These are phyloP conservation scores for Metridium senile DNA, from an alignment of 92 coral and sea anemone genomes.

Conservation along the genomic window DNA sequence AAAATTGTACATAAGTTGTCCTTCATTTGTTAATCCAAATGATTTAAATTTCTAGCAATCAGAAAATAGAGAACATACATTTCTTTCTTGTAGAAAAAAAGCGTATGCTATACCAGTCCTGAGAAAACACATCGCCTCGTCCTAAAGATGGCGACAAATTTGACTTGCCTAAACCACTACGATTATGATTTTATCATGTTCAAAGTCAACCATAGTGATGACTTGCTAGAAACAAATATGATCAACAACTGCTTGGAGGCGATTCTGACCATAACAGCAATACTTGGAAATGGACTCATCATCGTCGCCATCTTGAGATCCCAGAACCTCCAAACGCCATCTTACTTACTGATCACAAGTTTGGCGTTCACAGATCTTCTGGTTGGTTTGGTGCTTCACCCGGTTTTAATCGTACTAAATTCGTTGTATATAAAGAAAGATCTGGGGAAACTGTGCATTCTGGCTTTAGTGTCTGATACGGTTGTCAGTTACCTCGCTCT, in stretches of 20 bases:
- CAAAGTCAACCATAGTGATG: too few relatives aligned
- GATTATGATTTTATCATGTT: too few relatives aligned
- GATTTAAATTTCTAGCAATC: too few relatives aligned
- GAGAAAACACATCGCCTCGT: too few relatives aligned
- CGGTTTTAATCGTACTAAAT: background rate
- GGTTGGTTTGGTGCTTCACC: slow-evolving; percentile 41
- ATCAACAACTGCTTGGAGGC: background rate
- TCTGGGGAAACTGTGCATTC: slow-evolving; percentile 7
- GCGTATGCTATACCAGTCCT: too few relatives aligned
- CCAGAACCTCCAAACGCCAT: slow-evolving; percentile 43
- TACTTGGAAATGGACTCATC: slow-evolving; percentile 27
- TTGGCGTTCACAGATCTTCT: slow-evolving; percentile 41
- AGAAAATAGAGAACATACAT: too few relatives aligned
- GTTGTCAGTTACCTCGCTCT: slow-evolving; percentile 13
- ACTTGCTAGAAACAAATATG: too few relatives aligned
- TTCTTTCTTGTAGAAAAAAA: too few relatives aligned
- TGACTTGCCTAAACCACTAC: too few relatives aligned
- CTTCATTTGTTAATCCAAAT: too few relatives aligned
- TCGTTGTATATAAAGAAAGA: background rate
- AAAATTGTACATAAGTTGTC: too few relatives aligned
- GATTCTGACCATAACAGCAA: slow-evolving; percentile 1
- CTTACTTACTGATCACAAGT: slow-evolving; percentile 44
- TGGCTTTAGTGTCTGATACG: slow-evolving; percentile 11
- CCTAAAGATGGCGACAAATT: too few relatives aligned
- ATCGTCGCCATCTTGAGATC: slow-evolving; percentile 33